Percentiles rank a stretch among this genome's conserved stretches.
phyloP scores from a whole-genome alignment of 1,140 invertebrate species.

The Hycleus cichorii region DNA sequence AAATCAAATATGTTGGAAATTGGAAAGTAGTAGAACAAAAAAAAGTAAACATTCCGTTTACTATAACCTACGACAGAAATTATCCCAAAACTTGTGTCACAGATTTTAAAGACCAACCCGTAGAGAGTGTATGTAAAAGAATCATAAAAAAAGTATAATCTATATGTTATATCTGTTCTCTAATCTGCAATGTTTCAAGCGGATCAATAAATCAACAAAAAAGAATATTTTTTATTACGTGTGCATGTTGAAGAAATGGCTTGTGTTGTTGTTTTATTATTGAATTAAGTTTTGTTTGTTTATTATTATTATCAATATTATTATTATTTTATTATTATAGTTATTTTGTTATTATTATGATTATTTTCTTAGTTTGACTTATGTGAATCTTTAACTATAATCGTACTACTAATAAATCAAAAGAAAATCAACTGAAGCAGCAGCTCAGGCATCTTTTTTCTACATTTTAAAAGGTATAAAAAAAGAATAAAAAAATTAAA shows the following conservation, averaged over 20 bases:
- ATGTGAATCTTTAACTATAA: slow-evolving; percentile 13
- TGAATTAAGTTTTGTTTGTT: slow-evolving; percentile 23
- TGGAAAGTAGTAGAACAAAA: neutral
- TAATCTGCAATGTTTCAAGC: slow-evolving; percentile 26
- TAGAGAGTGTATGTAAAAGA: slow-evolving; percentile 18
- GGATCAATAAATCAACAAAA: neutral
- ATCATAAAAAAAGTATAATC: slow-evolving; percentile 13
- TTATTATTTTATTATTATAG: slow-evolving; percentile 4
- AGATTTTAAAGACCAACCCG: slow-evolving; percentile 12
- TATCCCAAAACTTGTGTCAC: slow-evolving; percentile 10
- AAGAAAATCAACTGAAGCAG: slow-evolving; percentile 7
- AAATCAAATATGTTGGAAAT: too few relatives aligned
- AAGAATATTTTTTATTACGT: slow-evolving; percentile 16
- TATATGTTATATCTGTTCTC: slow-evolving; percentile 34
- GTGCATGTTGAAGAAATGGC: slow-evolving; percentile 14
- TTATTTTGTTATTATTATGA: slow-evolving; percentile 15
- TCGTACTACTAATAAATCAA: slow-evolving; percentile 7
- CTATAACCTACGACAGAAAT: neutral
- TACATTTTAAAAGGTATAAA: slow-evolving; percentile 11
- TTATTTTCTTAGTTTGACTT: neutral
- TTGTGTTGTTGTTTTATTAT: slow-evolving; percentile 24
- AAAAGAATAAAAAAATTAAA: slow-evolving; percentile 1
- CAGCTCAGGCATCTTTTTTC: slow-evolving; percentile 25
- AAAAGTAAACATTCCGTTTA: slow-evolving; percentile 32
- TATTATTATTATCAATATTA: slow-evolving; percentile 8